Evolutionary conservation across 2,888 invertebrate genomes (phyloP).

Genomic region (Hylaea fasciaria): DNA sequence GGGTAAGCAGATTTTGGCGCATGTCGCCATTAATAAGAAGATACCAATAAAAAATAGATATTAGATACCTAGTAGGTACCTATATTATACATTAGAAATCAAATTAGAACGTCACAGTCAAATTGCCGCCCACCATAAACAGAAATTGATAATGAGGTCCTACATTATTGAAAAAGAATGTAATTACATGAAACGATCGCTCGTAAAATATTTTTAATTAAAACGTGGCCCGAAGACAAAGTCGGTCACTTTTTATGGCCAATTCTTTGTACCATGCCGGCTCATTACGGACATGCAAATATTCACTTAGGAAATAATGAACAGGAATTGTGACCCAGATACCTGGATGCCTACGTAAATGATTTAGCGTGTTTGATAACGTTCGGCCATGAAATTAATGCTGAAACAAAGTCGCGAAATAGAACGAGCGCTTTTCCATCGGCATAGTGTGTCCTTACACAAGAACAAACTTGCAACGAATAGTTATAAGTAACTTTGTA

Average conservation of each 20-base stretch:
- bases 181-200: constrained; percentile 49
- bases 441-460: not conserved
- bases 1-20: too few species aligned
- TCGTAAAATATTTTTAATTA: constrained; percentile 66
- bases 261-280: constrained; percentile 57
- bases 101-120: constrained; percentile 1
- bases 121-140: constrained; percentile 28
- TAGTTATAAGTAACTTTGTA: too few species aligned
- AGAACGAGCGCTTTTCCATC: not conserved
- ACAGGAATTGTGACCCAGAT: constrained; percentile 65
- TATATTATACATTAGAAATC: too few species aligned
- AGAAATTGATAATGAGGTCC: constrained; percentile 39
- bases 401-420: not conserved
- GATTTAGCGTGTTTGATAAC: constrained; percentile 25
- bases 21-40: too few species aligned
- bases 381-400: not conserved
- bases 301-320: constrained; percentile 69
- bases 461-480: not conserved
- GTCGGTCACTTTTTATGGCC: constrained; percentile 65
- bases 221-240: constrained; percentile 60
- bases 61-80: too few species aligned
- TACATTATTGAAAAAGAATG: constrained; percentile 39
- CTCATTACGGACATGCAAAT: constrained; percentile 75
- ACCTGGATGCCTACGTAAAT: constrained; percentile 35
- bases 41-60: too few species aligned